Evolutionary conservation across 2,888 invertebrate genomes (phyloP), one percentile per base, ranked within the genome.

Genomic region (Eurytoma californica): DNA sequence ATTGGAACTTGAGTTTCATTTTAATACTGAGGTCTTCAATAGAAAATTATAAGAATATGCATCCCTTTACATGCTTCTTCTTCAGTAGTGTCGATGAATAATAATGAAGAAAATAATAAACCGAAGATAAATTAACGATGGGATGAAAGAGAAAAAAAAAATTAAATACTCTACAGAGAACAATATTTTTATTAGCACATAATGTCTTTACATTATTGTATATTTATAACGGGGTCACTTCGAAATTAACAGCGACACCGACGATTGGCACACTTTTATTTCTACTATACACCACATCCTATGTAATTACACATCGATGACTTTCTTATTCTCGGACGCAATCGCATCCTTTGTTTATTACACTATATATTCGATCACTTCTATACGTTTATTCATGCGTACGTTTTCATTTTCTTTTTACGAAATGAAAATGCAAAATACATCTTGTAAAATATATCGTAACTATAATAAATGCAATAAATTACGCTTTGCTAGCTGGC

Each of bases 141-240:
- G 39, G 39, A 39, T 39, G 39, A 63, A 47, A 24, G 9, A 18
- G 24, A 16, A 20, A 47, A 58, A 12, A 61, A 39, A 51, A 39
- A 47, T 30, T 39, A 28, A 58, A 74, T 68, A 65, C 20, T 80
- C 47, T 61, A 80, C 74, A 77, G 61, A 77, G 69, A 77, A 80
- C 70, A 72, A 75, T 68, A 76, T 74, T 63, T 80, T 80, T 80
- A 80, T 80, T 80, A 70, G 60, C 74, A 77, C 55, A 77, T 66
- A 70, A 70, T 60, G 74, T 80, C 39, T 61, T 74, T 70, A 77
- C 72, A 66, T 69, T 73, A 73, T 69, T 53, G 47, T 72, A 77
- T 55, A 55, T 66, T 72, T 14, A 73, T 55, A 70, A 69, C 49
- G 65, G 58, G 47, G n/a, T 18, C 18, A 28, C 18, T 24, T 61